Base-by-base conservation (phyloP, 2,888 invertebrate species). In the Globia sparganii region DNA sequence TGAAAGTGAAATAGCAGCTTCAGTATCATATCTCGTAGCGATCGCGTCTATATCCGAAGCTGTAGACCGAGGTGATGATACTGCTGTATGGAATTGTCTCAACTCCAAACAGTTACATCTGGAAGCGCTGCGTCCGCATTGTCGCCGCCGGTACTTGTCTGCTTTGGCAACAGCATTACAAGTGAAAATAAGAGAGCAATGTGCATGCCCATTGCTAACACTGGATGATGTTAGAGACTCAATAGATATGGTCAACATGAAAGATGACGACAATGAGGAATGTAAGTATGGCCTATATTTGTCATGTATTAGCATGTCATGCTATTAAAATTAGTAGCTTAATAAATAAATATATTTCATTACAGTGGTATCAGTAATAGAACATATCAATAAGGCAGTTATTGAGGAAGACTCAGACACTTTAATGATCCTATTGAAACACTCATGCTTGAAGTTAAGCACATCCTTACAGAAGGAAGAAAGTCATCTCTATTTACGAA, bases 221-320 rank as follows among this genome's bases (percentile, higher is more conserved):
- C 97, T 97, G 80, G 97, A 97, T 86, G 98, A 98, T 90, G 97
- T 98, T 79, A 97, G 97, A 88, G 97, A 97, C 80, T 97, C 97
- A 72, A 95, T 98, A 68, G 97, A 97, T 83, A 95, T 97, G 91
- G 97, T 98, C 1, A 98, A 98, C 90, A 92, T 97, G 81, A 97
- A 97, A 83, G 97, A 97, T 90, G 97, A 97, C 88, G 97, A 97
- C 86, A 96, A 96, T 92, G 97, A 97, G 86, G 96, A 96, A 90
- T 90, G 97, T 97, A 92, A 94, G 96, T 94, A 43, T 43, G 43
- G 15, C 15, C 15, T 43, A 15, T 43, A 43, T 43, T 43, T 43
- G 15, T 68, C 37, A 75, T 11, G 4, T 25, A 62, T 21, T 65
- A 18, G 9, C 18, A 28, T 40, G 11, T 25, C 8, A n/a, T 62